Evolutionary conservation across 2,888 invertebrate species (phyloP), one percentile per base, ranked within the genome.

Genomic region (Elgonia sp.): DNA sequence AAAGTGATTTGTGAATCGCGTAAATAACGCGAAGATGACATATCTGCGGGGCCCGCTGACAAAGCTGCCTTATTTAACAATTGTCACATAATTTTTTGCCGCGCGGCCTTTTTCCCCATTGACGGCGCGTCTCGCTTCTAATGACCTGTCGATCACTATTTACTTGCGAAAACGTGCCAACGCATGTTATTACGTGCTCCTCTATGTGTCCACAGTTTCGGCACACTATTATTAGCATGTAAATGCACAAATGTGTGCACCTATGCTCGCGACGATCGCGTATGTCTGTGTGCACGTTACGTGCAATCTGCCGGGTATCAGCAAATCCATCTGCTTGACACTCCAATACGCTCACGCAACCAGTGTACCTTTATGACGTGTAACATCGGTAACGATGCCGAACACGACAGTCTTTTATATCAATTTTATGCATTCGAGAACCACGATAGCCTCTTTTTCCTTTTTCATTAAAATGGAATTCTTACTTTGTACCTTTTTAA

Each of bases 341-440:
- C 76, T 80, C 82, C 84, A 67, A 82, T 86, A 84, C 86, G 79
- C 87, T 76, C 92, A 92, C 91, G 91, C 91, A 91, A 84, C 84
- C 75, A 67, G 53, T 76, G 70, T 82, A 89, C 83, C 80, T 89
- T 82, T 87, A 84, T 87, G 85, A 83, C 84, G 76, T 53, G 80
- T 73, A 63, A 79, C 85, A 76, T 84, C 65, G 83, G 81, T 84
- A 84, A 84, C 86, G 82, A 80, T 83, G 72, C 83, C 80, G 29
- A 81, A 75, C 81, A 62, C 75, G 70, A 69, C 86, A 65, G 60
- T 60, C 60, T 86, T 82, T 82, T 76, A 85, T 80, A 84, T 84
- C 62, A 75, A 67, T 83, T 69, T 73, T 75, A 83, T 70, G 20
- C 29, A 9, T 57, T 39, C 55, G 12, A 67, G 50, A 75, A 82